Conservation (phyloP, 2,797 vertebrate species). For the Cuniculus paca region DNA sequence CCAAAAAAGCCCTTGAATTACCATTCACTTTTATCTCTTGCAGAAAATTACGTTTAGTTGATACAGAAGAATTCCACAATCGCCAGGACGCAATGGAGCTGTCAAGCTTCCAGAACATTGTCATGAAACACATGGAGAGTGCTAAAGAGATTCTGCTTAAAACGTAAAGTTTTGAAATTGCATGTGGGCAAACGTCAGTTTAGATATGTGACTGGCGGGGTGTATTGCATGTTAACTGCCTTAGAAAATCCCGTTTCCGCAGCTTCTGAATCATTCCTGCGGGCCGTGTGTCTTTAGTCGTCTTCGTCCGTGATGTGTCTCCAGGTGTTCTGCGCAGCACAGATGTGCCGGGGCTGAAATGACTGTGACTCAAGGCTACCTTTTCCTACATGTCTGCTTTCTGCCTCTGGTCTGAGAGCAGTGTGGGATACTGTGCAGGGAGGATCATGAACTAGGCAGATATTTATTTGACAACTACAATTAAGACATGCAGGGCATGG, state of each 20-base stretch:
- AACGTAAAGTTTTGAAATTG: constrained; percentile 87
- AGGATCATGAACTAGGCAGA: background rate
- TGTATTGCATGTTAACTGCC: background rate
- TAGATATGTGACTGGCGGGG: background rate
- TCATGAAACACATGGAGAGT: constrained; percentile 89
- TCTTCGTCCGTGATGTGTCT: background rate
- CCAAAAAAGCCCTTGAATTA: background rate
- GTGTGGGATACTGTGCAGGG: background rate
- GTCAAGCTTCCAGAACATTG: constrained; percentile 89
- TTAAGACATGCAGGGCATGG: background rate
- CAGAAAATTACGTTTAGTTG: constrained; percentile 93
- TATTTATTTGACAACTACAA: background rate
- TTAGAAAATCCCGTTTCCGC: constrained; percentile 55
- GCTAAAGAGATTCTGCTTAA: constrained; percentile 90
- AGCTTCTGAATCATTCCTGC: background rate
- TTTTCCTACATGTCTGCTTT: background rate
- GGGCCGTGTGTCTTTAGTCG: background rate
- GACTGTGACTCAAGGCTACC: background rate
- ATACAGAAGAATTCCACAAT: constrained; percentile 90
- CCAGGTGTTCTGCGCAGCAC: background rate
- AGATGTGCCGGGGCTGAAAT: background rate
- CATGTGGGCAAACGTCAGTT: background rate
- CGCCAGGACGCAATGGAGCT: constrained; percentile 92
- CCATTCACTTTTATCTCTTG: constrained; percentile 66
- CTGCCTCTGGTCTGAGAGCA: background rate